Base-by-base conservation (phyloP, 2,113 vertebrate genomes). In the Bambusicola thoracicus region DNA sequence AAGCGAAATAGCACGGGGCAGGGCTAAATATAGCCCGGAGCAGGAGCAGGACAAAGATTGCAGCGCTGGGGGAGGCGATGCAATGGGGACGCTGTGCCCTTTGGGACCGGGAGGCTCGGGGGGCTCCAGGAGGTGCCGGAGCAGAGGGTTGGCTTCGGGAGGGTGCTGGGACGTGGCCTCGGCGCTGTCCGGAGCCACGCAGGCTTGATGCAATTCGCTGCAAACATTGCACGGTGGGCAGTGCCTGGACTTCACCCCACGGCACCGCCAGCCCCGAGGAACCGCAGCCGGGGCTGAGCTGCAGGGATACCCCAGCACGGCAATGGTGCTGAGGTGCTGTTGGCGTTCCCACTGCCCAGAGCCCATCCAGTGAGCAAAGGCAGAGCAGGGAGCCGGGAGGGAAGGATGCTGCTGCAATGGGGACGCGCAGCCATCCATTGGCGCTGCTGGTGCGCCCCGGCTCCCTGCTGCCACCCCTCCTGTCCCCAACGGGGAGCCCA, bases 11-110 rank as follows among this genome's bases (percentile, higher is more conserved):
- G 62, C 95, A 69, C 46, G 8, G 70, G 84, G 95, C 36, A 94
- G 93, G 94, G 86, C 97, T 97, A 98, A 98, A 98, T 97, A 97
- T 97, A 98, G 96, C 92, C 7, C 30, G 58, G 94, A 74, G 91
- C 56, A 56, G 94, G 20, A 75, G 94, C 44, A 14, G 79, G 85
- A 94, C 81, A 88, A 43, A 55, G 92, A 79, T 5, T 78, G 95
- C 91, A 22, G 8, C 29, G 81, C 72, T 8, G 41, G 67, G 72
- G 56, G 1, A 4, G 4, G 9, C 16, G 3, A 40, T n/a, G 55
- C 55, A 20, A 20, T 13, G 62, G 85, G 10, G 69, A 41, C 40
- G 1, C 2, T 12, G 1, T 2, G 29, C 6, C 69, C 1, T 11
- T 2, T 13, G 59, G 24, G 1, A 2, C 46, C 5, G 34, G 68